These are phyloP conservation scores for Bujurquina vittata DNA, from an alignment of 2,113 vertebrate genomes.

Conservation along the genomic window DNA sequence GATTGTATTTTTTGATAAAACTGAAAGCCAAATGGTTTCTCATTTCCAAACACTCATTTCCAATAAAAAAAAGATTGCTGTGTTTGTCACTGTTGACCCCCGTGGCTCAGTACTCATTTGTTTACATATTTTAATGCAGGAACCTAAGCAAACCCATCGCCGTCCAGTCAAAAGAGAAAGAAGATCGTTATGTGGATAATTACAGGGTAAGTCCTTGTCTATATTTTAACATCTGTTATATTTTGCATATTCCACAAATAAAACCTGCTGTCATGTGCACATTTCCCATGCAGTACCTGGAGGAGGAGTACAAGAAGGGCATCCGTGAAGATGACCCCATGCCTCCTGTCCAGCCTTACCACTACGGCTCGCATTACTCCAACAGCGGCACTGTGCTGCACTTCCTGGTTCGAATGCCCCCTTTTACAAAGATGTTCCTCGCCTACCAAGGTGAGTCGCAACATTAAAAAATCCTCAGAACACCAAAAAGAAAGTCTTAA, in stretches of 20 bases:
- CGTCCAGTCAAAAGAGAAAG: slow-evolving; percentile 98
- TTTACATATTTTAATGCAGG: slow-evolving; percentile 73
- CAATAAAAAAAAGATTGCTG: not conserved
- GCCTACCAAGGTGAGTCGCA: slow-evolving; percentile 91
- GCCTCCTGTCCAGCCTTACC: slow-evolving; percentile 97
- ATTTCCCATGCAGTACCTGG: slow-evolving; percentile 86
- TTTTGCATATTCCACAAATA: not conserved
- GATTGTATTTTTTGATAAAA: not conserved
- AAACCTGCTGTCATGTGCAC: not conserved
- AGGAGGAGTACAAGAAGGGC: slow-evolving; percentile 96
- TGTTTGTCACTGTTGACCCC: not conserved
- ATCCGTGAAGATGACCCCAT: slow-evolving; percentile 96
- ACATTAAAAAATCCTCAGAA: accelerated
- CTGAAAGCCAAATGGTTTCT: not conserved
- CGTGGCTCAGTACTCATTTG: not conserved
- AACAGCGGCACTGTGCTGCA: slow-evolving; percentile 98
- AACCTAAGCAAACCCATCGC: slow-evolving; percentile 96
- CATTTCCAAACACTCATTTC: not conserved
- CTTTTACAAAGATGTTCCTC: slow-evolving; percentile 99
- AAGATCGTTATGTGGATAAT: slow-evolving; percentile 97
- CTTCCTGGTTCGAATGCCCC: slow-evolving; percentile 96
- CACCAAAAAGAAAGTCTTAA: not conserved
- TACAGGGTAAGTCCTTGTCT: slow-evolving; percentile 84
- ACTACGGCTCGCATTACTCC: slow-evolving; percentile 99
- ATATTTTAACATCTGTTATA: not conserved